Evolutionary conservation across 2,888 invertebrate species (phyloP), one percentile per base, ranked within the genome.

Genomic region (Phlogophora meticulosa): DNA sequence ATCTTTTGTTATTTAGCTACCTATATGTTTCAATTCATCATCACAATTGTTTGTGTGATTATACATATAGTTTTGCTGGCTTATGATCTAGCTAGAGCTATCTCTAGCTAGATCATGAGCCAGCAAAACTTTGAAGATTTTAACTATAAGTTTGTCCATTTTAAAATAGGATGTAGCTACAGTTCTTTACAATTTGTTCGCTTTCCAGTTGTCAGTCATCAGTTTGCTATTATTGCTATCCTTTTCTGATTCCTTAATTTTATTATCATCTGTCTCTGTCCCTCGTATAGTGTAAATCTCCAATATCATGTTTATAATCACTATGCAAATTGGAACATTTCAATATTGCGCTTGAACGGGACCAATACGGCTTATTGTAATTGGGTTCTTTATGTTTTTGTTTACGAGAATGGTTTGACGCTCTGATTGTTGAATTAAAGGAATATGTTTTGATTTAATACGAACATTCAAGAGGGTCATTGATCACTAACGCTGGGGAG

Each of bases 291-390:
- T 83, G 85, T 86, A 87, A 90, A 88, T 88, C 85, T 85, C 83
- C 88, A 88, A 87, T 86, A 87, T 91, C 91, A 89, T 92, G 88
- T 91, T 90, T 90, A 91, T 92, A 92, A 92, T 92, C 92, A 92
- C 91, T 93, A 93, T 93, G 93, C 92, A 93, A 93, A 93, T 93
- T 91, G 88, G 87, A 88, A 88, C 87, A 90, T 92, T 93, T 90
- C 90, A 92, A 93, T 93, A 92, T 90, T 90, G 87, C 90, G 91
- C 91, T 88, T 88, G 87, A 89, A 85, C 86, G 88, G 83, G 85
- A 85, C 86, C 81, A 87, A 87, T 88, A 88, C 83, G 85, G 91
- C 88, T 90, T 89, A 91, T 91, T 92, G 88, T 91, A 90, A 91
- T 91, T 91, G 91, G 87, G 88, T 91, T 88, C 82, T 83, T 82